Percentiles rank a stretch among this genome's conserved stretches.
Evolutionary conservation across 2,113 vertebrate genomes (phyloP).

Genomic region (Clupea harengus): DNA sequence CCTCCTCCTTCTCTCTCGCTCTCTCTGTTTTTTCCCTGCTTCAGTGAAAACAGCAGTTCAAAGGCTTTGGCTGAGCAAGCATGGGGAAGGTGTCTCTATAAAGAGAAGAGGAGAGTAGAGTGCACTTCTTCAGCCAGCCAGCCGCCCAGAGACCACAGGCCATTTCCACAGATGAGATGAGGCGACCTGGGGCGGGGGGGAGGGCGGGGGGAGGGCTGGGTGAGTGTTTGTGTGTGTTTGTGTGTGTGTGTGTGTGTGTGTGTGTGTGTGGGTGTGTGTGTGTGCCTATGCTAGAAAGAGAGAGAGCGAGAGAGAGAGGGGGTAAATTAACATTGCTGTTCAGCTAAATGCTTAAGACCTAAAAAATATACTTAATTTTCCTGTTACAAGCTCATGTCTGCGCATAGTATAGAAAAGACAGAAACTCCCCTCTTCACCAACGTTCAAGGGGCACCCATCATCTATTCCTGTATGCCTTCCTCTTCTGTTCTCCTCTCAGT

Average conservation of each 20-base stretch:
- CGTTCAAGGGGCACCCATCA: neutral
- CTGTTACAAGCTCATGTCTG: neutral
- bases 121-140: conserved; percentile 56
- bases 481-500: neutral
- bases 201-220: too few relatives aligned
- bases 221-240: neutral
- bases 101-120: conserved; percentile 56
- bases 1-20: neutral
- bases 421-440: neutral
- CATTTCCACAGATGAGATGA: conserved; percentile 47
- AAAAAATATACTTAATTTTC: too few relatives aligned
- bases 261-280: neutral
- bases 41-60: conserved; percentile 75
- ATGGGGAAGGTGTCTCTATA: conserved; percentile 69
- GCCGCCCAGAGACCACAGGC: conserved; percentile 36
- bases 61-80: conserved; percentile 68
- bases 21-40: conserved; percentile 44
- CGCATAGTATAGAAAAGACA: neutral
- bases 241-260: conserved; percentile 2
- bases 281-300: neutral
- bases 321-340: too few relatives aligned
- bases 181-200: neutral
- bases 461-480: neutral
- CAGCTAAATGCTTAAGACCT: too few relatives aligned
- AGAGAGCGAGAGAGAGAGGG: neutral